phyloP scores from a whole-genome alignment of 1,140 invertebrate species.

The Cheumatopsyche charites region DNA sequence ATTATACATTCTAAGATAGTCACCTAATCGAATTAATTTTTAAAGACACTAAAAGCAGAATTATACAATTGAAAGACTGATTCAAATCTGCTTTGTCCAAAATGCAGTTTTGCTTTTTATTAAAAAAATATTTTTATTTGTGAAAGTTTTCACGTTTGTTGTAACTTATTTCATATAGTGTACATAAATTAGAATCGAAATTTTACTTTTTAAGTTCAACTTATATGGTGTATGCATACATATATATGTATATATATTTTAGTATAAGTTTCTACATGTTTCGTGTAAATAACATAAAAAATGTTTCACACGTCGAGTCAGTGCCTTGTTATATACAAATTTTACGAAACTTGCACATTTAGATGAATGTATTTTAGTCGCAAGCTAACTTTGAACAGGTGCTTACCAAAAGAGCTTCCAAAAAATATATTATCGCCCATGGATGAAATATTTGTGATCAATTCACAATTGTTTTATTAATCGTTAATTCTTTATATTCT shows the following conservation, averaged over 20 bases:
- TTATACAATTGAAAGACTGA: too few relatives aligned
- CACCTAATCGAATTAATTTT: too few relatives aligned
- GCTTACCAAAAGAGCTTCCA: slow-evolving; percentile 31
- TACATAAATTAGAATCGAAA: too few relatives aligned
- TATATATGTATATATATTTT: neutral
- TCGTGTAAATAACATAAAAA: neutral
- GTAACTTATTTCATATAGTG: too few relatives aligned
- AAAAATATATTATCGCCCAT: slow-evolving; percentile 14
- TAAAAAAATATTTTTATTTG: too few relatives aligned
- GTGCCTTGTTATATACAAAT: slow-evolving; percentile 26
- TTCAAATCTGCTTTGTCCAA: too few relatives aligned
- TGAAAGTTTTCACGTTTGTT: too few relatives aligned
- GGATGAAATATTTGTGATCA: neutral
- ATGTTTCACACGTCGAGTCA: slow-evolving; percentile 6
- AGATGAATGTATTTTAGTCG: neutral
- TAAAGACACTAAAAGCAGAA: too few relatives aligned
- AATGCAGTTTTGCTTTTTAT: too few relatives aligned
- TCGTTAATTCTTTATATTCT: neutral
- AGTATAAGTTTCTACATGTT: neutral
- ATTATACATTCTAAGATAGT: too few relatives aligned
- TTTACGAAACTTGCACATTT: slow-evolving; percentile 20
- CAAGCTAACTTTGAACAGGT: slow-evolving; percentile 22
- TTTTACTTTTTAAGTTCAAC: too few relatives aligned
- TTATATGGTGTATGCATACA: too few relatives aligned
- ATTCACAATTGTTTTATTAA: slow-evolving; percentile 1